A percentile compares a stretch with the other conserved stretches of the same genome.
phyloP scores from a whole-genome alignment of 23 tunicate genomes.

The Halocynthia roretzi region DNA sequence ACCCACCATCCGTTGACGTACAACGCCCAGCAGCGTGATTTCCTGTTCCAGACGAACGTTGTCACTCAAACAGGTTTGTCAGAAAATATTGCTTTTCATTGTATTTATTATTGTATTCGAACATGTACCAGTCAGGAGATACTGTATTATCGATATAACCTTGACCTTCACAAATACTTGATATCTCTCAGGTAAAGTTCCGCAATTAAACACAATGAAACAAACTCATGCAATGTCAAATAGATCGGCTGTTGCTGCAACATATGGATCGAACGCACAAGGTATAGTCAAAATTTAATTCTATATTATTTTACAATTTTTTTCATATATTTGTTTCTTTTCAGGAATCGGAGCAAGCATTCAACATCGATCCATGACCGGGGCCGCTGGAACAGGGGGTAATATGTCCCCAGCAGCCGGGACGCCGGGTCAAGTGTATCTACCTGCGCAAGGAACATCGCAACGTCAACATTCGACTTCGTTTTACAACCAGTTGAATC shows the following conservation, averaged over 20 bases:
- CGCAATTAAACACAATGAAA: too few species aligned
- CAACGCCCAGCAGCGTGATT: conserved; percentile 36
- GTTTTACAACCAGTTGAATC: conserved; percentile 55
- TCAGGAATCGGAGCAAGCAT: not conserved
- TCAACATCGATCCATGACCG: conserved; percentile 4
- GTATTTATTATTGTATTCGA: too few species aligned
- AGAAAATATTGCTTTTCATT: not conserved
- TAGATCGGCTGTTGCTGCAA: too few species aligned
- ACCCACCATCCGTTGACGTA: conserved; percentile 35
- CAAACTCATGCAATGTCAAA: too few species aligned
- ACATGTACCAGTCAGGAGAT: too few species aligned
- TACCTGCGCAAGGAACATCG: conserved; percentile 28
- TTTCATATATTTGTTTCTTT: not conserved
- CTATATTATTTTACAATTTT: too few species aligned
- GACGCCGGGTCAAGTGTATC: conserved; percentile 18
- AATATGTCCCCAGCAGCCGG: conserved; percentile 25
- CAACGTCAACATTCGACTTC: conserved; percentile 48
- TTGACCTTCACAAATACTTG: too few species aligned
- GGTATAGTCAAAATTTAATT: too few species aligned
- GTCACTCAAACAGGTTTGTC: conserved; percentile 45
- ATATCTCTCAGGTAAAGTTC: too few species aligned
- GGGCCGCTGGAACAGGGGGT: conserved; percentile 10
- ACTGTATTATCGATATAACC: too few species aligned
- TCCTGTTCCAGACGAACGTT: conserved; percentile 26
- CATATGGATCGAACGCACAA: too few species aligned